phyloP scores from a whole-genome alignment of 2,797 vertebrate genomes.

The Pangasius macronema region DNA sequence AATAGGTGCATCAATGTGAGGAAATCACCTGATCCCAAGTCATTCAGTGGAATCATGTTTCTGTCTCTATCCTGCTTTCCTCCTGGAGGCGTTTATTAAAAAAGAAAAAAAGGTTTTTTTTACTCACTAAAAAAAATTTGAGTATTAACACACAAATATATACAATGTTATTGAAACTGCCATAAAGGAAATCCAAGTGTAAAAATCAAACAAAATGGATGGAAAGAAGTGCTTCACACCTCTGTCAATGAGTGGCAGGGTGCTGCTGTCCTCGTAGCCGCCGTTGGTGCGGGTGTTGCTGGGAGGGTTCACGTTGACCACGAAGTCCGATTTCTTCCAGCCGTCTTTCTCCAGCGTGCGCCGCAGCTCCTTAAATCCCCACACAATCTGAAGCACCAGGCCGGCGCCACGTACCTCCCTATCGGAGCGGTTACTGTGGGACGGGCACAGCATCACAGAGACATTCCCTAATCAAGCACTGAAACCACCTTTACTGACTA shows the following conservation, averaged over 20 bases:
- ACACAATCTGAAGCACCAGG: constrained; percentile 88
- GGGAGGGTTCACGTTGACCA: constrained; percentile 83
- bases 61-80: constrained; percentile 86
- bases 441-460: neutral
- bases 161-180: neutral
- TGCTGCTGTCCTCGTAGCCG: constrained; percentile 93
- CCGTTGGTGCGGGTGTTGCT: constrained; percentile 81
- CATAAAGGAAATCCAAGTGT: neutral
- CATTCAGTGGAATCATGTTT: constrained; percentile 94
- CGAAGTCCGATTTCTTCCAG: constrained; percentile 96
- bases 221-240: constrained; percentile 62
- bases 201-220: neutral
- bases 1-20: neutral
- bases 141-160: neutral
- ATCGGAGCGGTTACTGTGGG: constrained; percentile 85
- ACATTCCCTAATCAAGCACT: no score
- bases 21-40: constrained; percentile 85
- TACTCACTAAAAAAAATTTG: neutral
- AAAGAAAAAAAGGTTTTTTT: neutral
- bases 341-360: constrained; percentile 94
- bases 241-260: constrained; percentile 90
- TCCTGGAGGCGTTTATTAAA: constrained; percentile 62
- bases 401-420: constrained; percentile 91
- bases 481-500: neutral
- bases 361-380: constrained; percentile 92